These are phyloP conservation scores for Cheilinus undulatus DNA, from an alignment of 2,113 vertebrate genomes.

Conservation along the genomic window DNA sequence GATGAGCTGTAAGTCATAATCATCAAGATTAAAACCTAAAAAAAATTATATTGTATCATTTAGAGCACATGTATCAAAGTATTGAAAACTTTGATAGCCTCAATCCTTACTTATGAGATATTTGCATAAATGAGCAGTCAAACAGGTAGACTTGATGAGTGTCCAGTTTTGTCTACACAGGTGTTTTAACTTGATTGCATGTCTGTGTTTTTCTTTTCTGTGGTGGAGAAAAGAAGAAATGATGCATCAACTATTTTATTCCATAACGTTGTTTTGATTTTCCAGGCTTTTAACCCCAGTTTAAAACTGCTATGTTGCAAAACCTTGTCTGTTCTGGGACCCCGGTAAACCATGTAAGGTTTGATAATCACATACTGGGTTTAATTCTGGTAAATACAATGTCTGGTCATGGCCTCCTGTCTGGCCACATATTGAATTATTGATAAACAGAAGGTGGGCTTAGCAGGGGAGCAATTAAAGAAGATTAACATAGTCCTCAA, in stretches of 20 bases:
- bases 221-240: neutral
- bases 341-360: neutral
- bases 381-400: constrained; percentile 2
- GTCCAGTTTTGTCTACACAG: no score
- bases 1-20: no score
- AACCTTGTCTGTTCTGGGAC: neutral
- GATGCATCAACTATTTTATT: neutral
- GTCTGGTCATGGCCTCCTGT: neutral
- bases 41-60: no score
- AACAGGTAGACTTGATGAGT: no score
- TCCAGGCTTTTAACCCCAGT: neutral
- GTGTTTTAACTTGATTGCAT: neutral
- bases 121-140: no score
- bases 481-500: constrained; percentile 42
- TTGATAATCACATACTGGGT: neutral
- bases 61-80: no score
- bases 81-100: no score
- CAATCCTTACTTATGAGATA: no score
- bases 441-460: constrained; percentile 53
- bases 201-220: neutral
- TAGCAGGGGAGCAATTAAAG: constrained; percentile 61
- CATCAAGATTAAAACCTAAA: no score
- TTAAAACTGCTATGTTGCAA: neutral
- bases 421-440: constrained; percentile 42
- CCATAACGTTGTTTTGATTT: neutral